A percentile compares a stretch with the other conserved stretches of the same genome.
Conservation (phyloP, 2,797 vertebrate species). For the Decapterus maruadsi region DNA sequence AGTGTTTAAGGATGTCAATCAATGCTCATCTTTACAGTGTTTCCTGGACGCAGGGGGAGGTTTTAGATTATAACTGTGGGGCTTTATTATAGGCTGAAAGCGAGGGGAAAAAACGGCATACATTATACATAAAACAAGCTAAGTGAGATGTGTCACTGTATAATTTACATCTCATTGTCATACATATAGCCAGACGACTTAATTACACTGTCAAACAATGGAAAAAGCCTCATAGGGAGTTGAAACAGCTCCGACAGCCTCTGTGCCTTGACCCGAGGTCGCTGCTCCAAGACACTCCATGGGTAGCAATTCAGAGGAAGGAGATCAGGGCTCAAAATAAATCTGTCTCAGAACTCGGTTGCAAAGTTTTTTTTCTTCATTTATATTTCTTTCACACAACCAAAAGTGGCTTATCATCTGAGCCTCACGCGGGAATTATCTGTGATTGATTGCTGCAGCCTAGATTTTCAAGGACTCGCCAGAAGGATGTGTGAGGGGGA, state of each 20-base stretch:
- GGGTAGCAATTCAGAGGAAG: conserved; percentile 41
- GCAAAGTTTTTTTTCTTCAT: conserved; percentile 62
- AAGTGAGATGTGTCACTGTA: conserved; percentile 68
- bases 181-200: conserved; percentile 56
- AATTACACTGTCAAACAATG: conserved; percentile 71
- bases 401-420: conserved; percentile 72
- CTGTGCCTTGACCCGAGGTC: conserved; percentile 59
- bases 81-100: conserved; percentile 30
- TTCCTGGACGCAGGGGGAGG: conserved; percentile 2
- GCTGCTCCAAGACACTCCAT: conserved; percentile 16
- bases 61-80: conserved; percentile 21
- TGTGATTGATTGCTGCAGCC: conserved; percentile 80
- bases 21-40: conserved; percentile 14
- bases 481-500: conserved; percentile 66
- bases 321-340: conserved; percentile 56
- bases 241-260: conserved; percentile 58
- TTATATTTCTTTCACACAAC: conserved; percentile 48
- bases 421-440: conserved; percentile 65
- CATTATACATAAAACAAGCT: conserved; percentile 69
- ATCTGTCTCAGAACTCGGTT: conserved; percentile 37
- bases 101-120: conserved; percentile 34
- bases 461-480: conserved; percentile 79
- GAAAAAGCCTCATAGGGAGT: conserved; percentile 55
- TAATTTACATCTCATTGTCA: conserved; percentile 76
- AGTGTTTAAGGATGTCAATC: conserved; percentile 47